Base-by-base conservation (phyloP, 2,113 vertebrate genomes). In the Barnardius zonarius region DNA sequence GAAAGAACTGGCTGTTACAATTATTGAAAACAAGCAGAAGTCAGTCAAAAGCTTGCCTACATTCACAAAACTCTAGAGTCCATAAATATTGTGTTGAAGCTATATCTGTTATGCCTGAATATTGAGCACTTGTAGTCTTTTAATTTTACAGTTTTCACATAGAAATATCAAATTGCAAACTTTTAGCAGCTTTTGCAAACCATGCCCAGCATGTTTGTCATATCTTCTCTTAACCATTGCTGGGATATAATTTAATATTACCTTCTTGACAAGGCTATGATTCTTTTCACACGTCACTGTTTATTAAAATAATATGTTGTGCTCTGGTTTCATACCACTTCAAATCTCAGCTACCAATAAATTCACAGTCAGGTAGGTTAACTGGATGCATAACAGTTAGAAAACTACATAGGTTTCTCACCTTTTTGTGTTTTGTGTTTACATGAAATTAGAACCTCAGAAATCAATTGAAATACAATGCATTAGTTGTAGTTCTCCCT, bases 291-390 rank as follows among this genome's bases (percentile, higher is more conserved):
- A 96, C 81, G 96, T 96, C 95, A 96, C 54, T 96, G 87, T 98
- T 98, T 95, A 97, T 97, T 97, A 97, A 97, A 97, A 96, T 92
- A 97, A 95, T 96, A 93, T 72, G 75, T 92, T 95, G 85, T 96
- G 77, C 61, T 95, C 83, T 89, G 27, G 44, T 92, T 95, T 92
- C 93, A 55, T 91, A 83, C 61, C 72, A 89, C 92, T 97, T 96
- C 93, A 96, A 94, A 97, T 70, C 79, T 94, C 67, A 95, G 73
- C 87, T 94, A 88, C 81, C 95, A 97, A 96, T 41, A 96, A 84
- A 96, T 95, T 93, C 83, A 94, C 90, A 92, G 90, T 94, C 92
- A 97, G 89, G 97, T 98, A 97, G 59, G 92, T 96, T 93, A 92
- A 94, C 68, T 55, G 31, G 41, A 77, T 91, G 85, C 90, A 82